Percentiles rank a stretch among this genome's conserved stretches.
phyloP scores from a whole-genome alignment of 2,797 vertebrate species.

The Peromyscus aztecus region DNA sequence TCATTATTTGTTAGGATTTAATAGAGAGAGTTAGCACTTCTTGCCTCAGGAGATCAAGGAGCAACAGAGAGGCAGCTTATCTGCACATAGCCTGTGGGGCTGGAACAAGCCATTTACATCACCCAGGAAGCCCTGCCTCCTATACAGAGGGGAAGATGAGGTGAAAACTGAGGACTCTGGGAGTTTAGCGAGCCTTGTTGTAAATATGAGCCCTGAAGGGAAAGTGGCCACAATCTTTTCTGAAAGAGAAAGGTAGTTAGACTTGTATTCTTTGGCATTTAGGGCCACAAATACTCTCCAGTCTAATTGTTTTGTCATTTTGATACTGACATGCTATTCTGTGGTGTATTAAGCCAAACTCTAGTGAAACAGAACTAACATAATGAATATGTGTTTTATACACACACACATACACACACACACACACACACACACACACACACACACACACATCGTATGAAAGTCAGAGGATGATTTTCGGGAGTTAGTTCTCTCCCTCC shows the following conservation, averaged over 20 bases:
- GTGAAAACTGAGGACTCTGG: background rate
- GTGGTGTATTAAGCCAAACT: too few species aligned
- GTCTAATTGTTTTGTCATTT: background rate
- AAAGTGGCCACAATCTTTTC: background rate
- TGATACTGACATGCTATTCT: background rate
- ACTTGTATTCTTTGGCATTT: background rate
- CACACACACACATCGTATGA: background rate
- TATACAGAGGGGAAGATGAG: background rate
- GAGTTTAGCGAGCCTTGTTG: background rate
- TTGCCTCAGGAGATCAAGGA: background rate
- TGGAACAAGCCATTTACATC: background rate
- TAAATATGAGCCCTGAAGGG: background rate
- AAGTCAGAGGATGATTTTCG: background rate
- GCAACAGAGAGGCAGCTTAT: background rate
- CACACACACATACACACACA: background rate
- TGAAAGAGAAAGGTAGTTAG: background rate
- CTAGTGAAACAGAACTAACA: background rate
- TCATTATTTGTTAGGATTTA: background rate
- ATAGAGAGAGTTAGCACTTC: background rate
- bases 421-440: background rate
- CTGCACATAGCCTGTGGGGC: too few species aligned
- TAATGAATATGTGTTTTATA: background rate
- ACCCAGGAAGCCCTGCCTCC: background rate
- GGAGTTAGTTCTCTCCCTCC: too few species aligned
- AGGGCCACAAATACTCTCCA: background rate